These are phyloP conservation scores for Zelleria hepariella DNA, from an alignment of 2,888 invertebrate genomes.

Conservation along the genomic window DNA sequence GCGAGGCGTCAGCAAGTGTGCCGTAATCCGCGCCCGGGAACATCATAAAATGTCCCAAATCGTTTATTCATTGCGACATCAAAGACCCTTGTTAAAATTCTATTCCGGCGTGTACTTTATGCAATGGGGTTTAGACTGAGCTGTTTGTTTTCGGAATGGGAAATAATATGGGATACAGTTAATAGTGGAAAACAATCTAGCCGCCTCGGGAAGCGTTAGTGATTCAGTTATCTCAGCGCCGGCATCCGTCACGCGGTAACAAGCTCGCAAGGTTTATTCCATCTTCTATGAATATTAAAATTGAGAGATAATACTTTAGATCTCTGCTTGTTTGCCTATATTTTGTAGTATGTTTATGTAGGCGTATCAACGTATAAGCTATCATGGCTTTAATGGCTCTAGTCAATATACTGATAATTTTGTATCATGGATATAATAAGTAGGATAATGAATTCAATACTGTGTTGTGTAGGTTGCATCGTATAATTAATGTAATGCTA, in stretches of 20 bases:
- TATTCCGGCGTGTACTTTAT: slow-evolving; percentile 22
- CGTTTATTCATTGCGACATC: slow-evolving; percentile 61
- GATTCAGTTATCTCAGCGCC: background rate
- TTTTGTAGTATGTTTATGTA: background rate
- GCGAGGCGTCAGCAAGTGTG: slow-evolving; percentile 1
- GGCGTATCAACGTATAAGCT: background rate
- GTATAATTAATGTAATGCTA: no score
- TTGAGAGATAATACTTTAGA: background rate
- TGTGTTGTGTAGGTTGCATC: no score
- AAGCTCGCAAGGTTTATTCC: background rate
- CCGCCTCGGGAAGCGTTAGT: background rate
- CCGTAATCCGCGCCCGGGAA: slow-evolving; percentile 34
- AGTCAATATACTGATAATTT: no score
- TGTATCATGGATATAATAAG: no score
- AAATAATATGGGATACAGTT: background rate
- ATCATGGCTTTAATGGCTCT: background rate
- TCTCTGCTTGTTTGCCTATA: background rate
- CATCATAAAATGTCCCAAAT: slow-evolving; percentile 50
- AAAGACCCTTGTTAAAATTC: slow-evolving; percentile 51
- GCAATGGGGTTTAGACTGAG: background rate
- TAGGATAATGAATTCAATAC: no score
- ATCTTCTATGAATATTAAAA: background rate
- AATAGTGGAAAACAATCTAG: background rate
- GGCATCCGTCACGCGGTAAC: background rate
- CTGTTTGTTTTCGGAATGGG: background rate